A percentile compares a stretch with the other conserved stretches of the same genome.
Evolutionary conservation across 2,888 invertebrate species (phyloP).

Genomic region (Scrobipalpa atriplicella): DNA sequence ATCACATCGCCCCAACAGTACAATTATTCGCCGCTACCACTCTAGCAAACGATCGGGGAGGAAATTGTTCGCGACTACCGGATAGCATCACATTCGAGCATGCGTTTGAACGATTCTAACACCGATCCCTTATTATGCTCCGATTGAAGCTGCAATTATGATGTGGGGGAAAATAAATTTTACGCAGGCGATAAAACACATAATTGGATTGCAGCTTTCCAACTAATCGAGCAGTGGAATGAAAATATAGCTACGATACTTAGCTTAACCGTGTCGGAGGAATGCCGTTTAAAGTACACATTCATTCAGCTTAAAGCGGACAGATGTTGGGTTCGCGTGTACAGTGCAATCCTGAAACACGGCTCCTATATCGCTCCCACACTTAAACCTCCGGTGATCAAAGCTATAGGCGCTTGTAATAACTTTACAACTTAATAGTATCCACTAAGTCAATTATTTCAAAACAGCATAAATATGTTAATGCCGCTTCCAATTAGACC

Average conservation of each 20-base stretch:
- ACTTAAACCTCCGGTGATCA: conserved; percentile 48
- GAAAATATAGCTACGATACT: conserved; percentile 47
- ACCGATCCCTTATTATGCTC: conserved; percentile 27
- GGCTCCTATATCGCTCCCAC: conserved; percentile 44
- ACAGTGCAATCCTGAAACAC: conserved; percentile 50
- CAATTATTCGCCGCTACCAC: conserved; percentile 55
- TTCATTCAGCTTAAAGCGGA: conserved; percentile 55
- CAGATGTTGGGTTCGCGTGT: conserved; percentile 62
- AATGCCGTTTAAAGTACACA: conserved; percentile 51
- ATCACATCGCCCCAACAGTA: conserved; percentile 52
- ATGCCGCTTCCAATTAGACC: conserved; percentile 27
- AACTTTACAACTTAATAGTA: conserved; percentile 30
- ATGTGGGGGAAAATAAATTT: conserved; percentile 32
- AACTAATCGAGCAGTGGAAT: conserved; percentile 44
- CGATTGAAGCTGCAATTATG: conserved; percentile 31
- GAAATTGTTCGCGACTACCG: conserved; percentile 45
- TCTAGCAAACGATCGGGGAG: conserved; percentile 47
- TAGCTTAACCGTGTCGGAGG: conserved; percentile 42
- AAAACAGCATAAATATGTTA: conserved; percentile 23
- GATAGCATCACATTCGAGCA: conserved; percentile 38
- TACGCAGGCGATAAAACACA: conserved; percentile 41
- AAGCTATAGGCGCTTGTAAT: conserved; percentile 36
- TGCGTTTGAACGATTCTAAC: conserved; percentile 27
- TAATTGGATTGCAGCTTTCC: conserved; percentile 42
- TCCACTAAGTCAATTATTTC: conserved; percentile 27